Evolutionary conservation across 2,797 vertebrate genomes (phyloP), one percentile per base, ranked within the genome.

Genomic region (Spinus pinus): DNA sequence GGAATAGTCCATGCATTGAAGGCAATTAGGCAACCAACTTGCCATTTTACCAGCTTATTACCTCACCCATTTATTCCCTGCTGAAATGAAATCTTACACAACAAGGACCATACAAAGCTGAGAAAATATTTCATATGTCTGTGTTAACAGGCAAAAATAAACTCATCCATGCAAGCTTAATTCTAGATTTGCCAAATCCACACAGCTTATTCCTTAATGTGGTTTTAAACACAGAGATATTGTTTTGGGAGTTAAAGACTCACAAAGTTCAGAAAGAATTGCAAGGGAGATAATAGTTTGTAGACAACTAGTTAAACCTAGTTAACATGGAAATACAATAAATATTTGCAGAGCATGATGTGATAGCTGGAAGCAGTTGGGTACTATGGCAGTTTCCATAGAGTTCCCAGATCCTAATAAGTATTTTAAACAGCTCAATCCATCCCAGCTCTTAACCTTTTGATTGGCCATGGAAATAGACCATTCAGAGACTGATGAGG

Each of bases 371-470:
- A 19, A 64, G 56, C 10, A 81, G 25, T 54, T 69, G 85, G 39
- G 24, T 22, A 74, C 23, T 23, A 23, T 10, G 12, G 33, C 44
- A 73, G 18, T 82, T 91, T 69, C 72, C 79, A 54, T 0, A 77
- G 39, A 47, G 28, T 47, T 88, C 46, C 61, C 47, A 53, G 21
- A 75, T 60, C 69, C 80, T 71, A 94, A 19, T 37, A 94, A 83
- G 42, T 73, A 41, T 60, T 92, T 88, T 41, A 81, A 93, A 73
- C 19, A 65, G 57, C 47, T 47, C 31, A 79, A 85, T 94, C 35
- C 22, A 78, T 91, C 65, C 65, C 49, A 73, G 37, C 49, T 86
- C 51, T 92, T 86, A 92, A 91, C 81, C 65, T 96, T 92, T 81
- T 54, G 70, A 86, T 84, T 27, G 56, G 50, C 33, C 51, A 37